Base-by-base conservation (phyloP, 2,113 vertebrate species). In the Cinclus mexicanus region DNA sequence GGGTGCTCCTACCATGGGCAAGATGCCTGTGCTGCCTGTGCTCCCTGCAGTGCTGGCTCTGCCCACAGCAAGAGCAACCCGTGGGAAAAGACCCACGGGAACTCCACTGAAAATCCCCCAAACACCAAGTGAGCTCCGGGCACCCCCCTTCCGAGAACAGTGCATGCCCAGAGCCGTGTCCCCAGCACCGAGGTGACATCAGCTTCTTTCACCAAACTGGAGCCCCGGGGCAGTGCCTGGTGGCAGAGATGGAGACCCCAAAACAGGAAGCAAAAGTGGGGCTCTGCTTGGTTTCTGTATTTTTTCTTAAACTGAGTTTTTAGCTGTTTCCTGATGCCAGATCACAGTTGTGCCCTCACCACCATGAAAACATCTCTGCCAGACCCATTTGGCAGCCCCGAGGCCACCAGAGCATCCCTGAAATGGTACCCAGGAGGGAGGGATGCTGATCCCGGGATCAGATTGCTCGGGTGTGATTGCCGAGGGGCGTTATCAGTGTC, bases 91-190 rank as follows among this genome's bases (percentile, higher is more conserved):
- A 80, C 81, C 72, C 74, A 24, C 2, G 94, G 92, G 87, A 96
- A 94, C 74, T 95, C 95, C 94, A 44, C 84, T 24, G 0, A 93
- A 96, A 97, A 97, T 93, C 94, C 93, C 95, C 96, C 82, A 11
- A 25, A 35, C 59, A 5, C 28, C 3, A 9, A 76, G 67, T 2
- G 20, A 78, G 75, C 17, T 4, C 52, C 0, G 55, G 94, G 82
- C 90, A 91, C 37, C 77, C 72, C 76, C 13, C 5, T 90, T 78
- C 84, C 0, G 24, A 60, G 82, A 85, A 83, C 0, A 0, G 37
- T 1, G 7, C 44, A 5, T 1, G 4, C 42, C 35, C 12, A 4
- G 74, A 72, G 61, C 50, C 0, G 0, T 19, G 29, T 35, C 70
- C 87, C 25, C 56, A 13, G 72, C 77, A 21, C 57, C 0, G 5